Evolutionary conservation across 2,888 invertebrate genomes (phyloP), one percentile per base, ranked within the genome.

Genomic region (Augiades crinisus): DNA sequence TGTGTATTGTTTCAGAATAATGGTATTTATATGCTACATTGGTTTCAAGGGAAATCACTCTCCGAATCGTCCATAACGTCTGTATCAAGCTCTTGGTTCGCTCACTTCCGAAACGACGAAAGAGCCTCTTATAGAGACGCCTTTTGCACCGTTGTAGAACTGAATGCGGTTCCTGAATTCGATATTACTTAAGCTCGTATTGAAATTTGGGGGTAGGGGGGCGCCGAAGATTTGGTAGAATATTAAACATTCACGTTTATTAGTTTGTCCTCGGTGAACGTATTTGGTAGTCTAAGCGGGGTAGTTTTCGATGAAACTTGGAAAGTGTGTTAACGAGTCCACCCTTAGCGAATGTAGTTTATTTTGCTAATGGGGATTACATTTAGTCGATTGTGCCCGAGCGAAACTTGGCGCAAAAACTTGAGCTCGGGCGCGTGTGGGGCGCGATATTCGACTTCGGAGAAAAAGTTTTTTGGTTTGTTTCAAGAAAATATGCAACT

Each of bases 31-130:
- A 84, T 85, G 88, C 81, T 82, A 85, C 89, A 89, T 89, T 81
- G 88, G 86, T 85, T 88, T 81, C 88, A 83, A 78, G 88, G 88
- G 88, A 89, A 89, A 89, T 89, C 88, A 89, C 81, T 87, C 81
- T 75, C 68, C 62, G 77, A 78, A 81, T 78, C 80, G 81, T 70
- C 85, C 78, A 78, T 83, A 81, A 76, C 82, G 75, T 75, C 74
- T 74, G 76, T 67, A 74, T 72, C 68, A 74, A 67, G 61, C 63
- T 62, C 63, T 63, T 57, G 57, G 57, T 55, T 58, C 30, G 46
- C 47, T 49, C 54, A 38, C 54, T 44, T 47, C 53, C 49, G 59
- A 63, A 79, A 72, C 56, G 63, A 56, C 68, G 56, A 62, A 67
- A 69, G 59, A 60, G 37, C 59, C 67, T 56, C 62, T 43, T 57